A percentile compares a stretch with the other conserved stretches of the same genome.
phyloP scores from a whole-genome alignment of 2,113 vertebrate species.

The Sturnus vulgaris region DNA sequence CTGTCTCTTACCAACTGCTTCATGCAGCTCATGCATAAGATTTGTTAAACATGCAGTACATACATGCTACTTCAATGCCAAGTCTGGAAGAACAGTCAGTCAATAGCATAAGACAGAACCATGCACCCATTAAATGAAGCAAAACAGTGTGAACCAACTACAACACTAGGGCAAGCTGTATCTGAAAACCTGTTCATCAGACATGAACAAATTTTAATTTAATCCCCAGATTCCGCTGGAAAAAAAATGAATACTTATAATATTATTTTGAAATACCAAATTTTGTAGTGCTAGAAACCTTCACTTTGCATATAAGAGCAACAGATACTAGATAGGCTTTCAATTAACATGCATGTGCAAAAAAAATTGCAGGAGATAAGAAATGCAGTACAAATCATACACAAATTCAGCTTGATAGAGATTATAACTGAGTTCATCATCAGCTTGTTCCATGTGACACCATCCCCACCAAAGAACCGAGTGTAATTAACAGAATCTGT shows the following conservation, averaged over 20 bases:
- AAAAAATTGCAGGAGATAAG: background rate
- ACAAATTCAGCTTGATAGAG: background rate
- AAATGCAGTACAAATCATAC: background rate
- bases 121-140: background rate
- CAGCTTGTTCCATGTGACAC: background rate
- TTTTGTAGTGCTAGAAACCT: background rate
- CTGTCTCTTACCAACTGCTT: background rate
- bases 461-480: background rate
- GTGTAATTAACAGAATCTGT: background rate
- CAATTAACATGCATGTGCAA: background rate
- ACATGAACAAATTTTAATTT: background rate
- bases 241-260: background rate
- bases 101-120: background rate
- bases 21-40: background rate
- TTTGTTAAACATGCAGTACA: background rate
- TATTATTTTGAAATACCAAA: background rate
- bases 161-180: background rate
- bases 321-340: background rate
- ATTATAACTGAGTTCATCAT: background rate
- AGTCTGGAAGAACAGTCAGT: background rate
- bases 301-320: background rate
- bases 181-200: background rate
- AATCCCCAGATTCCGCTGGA: background rate
- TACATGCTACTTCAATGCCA: background rate
- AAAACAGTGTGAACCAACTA: background rate